phyloP scores from a whole-genome alignment of 2,113 vertebrate species.

The Lycocorax pyrrhopterus region DNA sequence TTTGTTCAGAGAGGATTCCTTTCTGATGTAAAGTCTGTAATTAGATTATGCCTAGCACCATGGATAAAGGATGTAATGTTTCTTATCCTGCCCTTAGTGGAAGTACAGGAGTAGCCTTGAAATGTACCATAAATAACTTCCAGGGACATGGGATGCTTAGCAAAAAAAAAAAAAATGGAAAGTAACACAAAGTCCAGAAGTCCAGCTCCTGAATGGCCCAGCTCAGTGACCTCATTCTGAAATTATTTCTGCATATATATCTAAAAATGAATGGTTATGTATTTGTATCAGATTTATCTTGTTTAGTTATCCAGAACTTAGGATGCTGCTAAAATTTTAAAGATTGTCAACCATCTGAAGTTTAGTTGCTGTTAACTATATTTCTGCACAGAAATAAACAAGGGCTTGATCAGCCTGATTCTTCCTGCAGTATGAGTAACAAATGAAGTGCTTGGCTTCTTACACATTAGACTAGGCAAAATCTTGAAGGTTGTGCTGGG shows the following conservation, averaged over 20 bases:
- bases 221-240: background rate
- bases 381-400: background rate
- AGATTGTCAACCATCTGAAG: background rate
- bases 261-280: background rate
- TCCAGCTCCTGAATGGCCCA: background rate
- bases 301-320: background rate
- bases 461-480: background rate
- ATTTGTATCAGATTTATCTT: background rate
- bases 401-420: background rate
- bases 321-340: background rate
- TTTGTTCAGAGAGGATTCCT: conserved; percentile 37
- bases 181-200: background rate
- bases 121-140: background rate
- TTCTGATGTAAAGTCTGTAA: conserved; percentile 50
- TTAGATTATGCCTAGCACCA: conserved; percentile 38
- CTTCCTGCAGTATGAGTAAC: background rate
- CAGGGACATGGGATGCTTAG: background rate
- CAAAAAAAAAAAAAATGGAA: background rate
- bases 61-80: conserved; percentile 24
- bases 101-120: background rate
- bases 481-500: background rate
- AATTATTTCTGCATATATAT: background rate
- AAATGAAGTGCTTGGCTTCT: background rate
- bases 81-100: background rate
- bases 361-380: background rate